phyloP scores from a whole-genome alignment of 1,140 invertebrate species.

The Wasmannia auropunctata region DNA sequence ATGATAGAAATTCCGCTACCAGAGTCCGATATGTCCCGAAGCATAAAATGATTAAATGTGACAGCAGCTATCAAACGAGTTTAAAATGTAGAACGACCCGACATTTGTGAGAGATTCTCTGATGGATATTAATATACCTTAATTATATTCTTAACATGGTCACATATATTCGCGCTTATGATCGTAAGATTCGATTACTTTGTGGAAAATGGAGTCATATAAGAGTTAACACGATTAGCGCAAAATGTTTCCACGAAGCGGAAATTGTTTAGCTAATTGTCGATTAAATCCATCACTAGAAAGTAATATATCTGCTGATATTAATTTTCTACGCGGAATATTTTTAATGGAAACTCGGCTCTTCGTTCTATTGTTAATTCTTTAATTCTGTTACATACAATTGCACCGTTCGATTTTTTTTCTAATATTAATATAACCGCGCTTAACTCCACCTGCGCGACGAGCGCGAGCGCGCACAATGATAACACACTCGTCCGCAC shows the following conservation, averaged over 20 bases:
- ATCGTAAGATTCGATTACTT: neutral
- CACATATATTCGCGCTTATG: neutral
- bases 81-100: constrained; percentile 9
- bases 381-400: neutral
- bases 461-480: constrained; percentile 13
- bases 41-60: constrained; percentile 24
- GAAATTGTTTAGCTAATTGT: neutral
- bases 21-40: neutral
- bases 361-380: neutral
- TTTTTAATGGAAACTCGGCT: neutral
- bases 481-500: constrained; percentile 36
- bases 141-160: neutral
- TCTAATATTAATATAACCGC: neutral
- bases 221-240: too few relatives aligned
- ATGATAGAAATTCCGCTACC: neutral
- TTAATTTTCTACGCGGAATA: neutral
- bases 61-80: constrained; percentile 1
- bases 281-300: neutral
- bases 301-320: neutral
- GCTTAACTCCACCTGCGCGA: too few relatives aligned
- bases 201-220: neutral
- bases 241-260: neutral
- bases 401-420: neutral
- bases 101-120: constrained; percentile 19
- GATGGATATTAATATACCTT: neutral